Conservation (phyloP, 2,797 vertebrate genomes). For the Hemitrygon akajei region DNA sequence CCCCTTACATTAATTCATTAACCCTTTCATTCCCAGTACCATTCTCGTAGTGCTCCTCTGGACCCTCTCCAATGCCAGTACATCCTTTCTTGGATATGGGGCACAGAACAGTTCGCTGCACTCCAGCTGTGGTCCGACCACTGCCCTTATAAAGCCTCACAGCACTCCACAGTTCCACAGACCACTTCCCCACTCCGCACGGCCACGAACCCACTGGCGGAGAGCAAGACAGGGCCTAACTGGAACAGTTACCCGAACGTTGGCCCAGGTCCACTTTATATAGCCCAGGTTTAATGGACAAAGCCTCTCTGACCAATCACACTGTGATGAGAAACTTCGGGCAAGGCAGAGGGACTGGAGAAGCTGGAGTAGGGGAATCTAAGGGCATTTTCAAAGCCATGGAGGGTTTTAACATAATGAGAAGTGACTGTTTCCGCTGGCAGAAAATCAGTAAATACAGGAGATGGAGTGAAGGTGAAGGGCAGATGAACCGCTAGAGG, state of each 20-base stretch:
- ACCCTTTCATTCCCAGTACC: too few relatives aligned
- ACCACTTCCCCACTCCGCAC: not conserved
- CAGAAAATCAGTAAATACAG: not conserved
- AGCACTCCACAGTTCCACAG: too few relatives aligned
- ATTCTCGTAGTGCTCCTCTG: too few relatives aligned
- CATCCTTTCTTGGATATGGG: too few relatives aligned
- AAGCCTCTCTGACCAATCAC: not conserved
- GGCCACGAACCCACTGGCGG: not conserved
- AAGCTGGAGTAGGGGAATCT: not conserved
- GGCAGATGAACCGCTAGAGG: not conserved
- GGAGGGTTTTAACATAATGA: not conserved
- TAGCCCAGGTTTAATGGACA: not conserved
- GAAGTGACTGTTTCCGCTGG: not conserved
- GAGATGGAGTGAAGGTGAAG: not conserved
- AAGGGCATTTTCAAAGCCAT: not conserved
- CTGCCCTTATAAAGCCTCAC: too few relatives aligned
- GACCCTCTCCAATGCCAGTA: too few relatives aligned
- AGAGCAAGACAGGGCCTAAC: not conserved
- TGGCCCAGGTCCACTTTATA: not conserved
- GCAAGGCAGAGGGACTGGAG: not conserved
- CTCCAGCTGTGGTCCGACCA: too few relatives aligned
- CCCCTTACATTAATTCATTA: too few relatives aligned
- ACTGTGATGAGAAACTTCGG: not conserved
- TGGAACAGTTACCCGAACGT: not conserved
- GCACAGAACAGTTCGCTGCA: too few relatives aligned